Base-by-base conservation (phyloP, 2,888 invertebrate genomes). In the Thymelicus sylvestris region DNA sequence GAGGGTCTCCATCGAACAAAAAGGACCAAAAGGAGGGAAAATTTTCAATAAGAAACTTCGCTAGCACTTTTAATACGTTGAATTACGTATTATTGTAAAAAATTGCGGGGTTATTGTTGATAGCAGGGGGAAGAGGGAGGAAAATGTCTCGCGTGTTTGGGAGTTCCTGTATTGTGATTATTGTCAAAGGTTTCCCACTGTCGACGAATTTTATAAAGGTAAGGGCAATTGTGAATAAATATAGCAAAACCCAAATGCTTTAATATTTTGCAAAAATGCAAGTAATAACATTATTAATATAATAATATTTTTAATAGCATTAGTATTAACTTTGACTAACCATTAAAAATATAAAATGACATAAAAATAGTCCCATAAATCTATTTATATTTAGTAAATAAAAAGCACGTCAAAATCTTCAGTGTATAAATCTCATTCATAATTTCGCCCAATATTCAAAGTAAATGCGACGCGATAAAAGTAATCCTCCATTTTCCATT, bases 131-230 rank as follows among this genome's bases (percentile, higher is more conserved):
- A 52, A 24, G 52, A 7, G 5, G 55, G 55, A 10, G 24, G 4
- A 55, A 55, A 19, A 44, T 57, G 44, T 66, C 57, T 44, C 19
- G 57, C 57, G 57, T 66, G 66, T 41, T 55, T 19, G 59, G 39
- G 47, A 59, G 39, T 48, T 67, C 60, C 59, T 66, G 67, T 19
- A 31, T 67, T 52, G 66, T 66, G 66, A 57, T 57, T 50, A 67
- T 61, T 61, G 39, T 61, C 24, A 67, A 67, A 38, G 60, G 52
- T 52, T 67, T 61, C 12, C 19, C 55, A 24, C 24, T 55, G 55
- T 55, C 24, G 55, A 8, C 0, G 55, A 24, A 55, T 24, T 52
- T 52, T 55, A 24, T 55, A 19, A 19, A 55, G 55, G 55, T 4
- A 24, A 52, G 7, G 4, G 55, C 24, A 55, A 55, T 55, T 55